phyloP scores from a whole-genome alignment of 2,888 invertebrate genomes.

The Cetonia aurata region DNA sequence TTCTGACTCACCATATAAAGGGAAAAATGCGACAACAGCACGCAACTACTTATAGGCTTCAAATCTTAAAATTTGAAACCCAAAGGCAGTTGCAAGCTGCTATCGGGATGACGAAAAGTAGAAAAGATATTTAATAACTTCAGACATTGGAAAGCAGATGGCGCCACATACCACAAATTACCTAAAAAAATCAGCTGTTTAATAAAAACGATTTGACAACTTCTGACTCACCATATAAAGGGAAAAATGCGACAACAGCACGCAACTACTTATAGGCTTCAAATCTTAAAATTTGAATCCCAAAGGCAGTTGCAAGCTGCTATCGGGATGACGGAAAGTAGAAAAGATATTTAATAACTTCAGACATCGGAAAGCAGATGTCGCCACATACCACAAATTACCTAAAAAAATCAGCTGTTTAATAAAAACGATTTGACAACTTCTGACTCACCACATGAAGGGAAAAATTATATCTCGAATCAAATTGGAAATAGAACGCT shows the following conservation, averaged over 20 bases:
- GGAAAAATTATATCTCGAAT: conserved; percentile 1
- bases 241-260: too few relatives aligned
- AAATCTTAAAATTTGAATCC: not conserved
- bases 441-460: conserved; percentile 30
- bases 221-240: conserved; percentile 34
- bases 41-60: not conserved
- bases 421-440: conserved; percentile 35
- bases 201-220: conserved; percentile 35
- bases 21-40: too few relatives aligned
- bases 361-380: not conserved
- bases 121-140: not conserved
- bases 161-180: not conserved
- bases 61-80: not conserved
- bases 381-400: not conserved
- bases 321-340: not conserved
- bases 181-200: conserved; percentile 31
- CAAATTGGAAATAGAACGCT: conserved; percentile 18
- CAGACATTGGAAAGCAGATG: not conserved
- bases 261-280: not conserved
- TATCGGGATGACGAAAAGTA: not conserved
- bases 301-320: not conserved
- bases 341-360: not conserved
- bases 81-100: not conserved
- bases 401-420: conserved; percentile 31
- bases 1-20: conserved; percentile 34